phyloP scores from a whole-genome alignment of 2,797 vertebrate genomes.

The Poeciliopsis turneri region DNA sequence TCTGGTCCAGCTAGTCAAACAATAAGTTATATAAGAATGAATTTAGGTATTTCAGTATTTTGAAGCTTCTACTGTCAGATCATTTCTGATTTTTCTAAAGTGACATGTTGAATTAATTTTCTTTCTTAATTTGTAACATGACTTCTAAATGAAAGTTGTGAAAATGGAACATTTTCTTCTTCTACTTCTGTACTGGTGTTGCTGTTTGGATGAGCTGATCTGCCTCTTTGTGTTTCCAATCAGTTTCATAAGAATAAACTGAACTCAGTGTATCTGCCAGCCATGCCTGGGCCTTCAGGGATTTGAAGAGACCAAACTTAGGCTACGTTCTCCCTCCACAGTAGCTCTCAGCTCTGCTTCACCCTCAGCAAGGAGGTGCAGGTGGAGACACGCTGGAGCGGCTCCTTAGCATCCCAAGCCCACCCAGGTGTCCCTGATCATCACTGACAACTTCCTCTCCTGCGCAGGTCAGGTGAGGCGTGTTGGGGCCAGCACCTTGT shows the following conservation, averaged over 20 bases:
- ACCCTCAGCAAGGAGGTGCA: constrained; percentile 55
- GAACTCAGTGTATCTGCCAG: background rate
- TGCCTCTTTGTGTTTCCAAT: background rate
- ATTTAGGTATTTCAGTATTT: no score
- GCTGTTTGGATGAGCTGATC: no score
- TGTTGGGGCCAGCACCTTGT: constrained; percentile 61
- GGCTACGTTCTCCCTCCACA: constrained; percentile 56
- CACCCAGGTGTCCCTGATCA: constrained; percentile 70
- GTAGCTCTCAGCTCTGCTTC: constrained; percentile 54
- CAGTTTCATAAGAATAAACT: background rate
- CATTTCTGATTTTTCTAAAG: no score
- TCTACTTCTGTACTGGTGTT: no score
- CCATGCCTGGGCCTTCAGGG: background rate
- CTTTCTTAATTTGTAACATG: no score
- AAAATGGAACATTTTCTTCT: no score
- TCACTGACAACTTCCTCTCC: constrained; percentile 35
- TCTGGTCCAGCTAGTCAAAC: no score
- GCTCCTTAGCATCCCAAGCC: constrained; percentile 56
- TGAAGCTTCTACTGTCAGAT: no score
- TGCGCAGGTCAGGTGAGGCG: constrained; percentile 52
- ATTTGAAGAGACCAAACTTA: background rate
- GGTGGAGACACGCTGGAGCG: constrained; percentile 72
- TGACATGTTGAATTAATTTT: no score
- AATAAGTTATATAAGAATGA: no score
- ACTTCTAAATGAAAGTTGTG: no score